Evolutionary conservation across 1,140 invertebrate species (phyloP), one percentile per base, ranked within the genome.

Genomic region (Diabrotica virgifera): DNA sequence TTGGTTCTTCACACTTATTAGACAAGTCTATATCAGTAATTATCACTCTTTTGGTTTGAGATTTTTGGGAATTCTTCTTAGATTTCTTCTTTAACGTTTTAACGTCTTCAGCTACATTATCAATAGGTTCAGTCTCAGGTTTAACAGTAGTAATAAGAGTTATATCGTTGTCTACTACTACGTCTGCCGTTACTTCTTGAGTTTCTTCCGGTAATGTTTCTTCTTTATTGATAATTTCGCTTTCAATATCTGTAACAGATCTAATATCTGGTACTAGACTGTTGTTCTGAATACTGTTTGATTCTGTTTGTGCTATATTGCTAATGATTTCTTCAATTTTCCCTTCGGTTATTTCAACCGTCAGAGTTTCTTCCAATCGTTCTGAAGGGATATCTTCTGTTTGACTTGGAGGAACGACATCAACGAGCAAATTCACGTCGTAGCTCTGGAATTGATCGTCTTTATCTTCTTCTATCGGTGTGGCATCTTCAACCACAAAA

Each of bases 21-120:
- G 68, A 67, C 37, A 70, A 50, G 60, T 74, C 67, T 6, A 74
- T 55, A 64, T 76, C 76, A 4, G 71, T 76, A 46, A 77, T 74
- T 12, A 77, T 76, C 0, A 77, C 69, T 53, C 72, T 65, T 56
- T 77, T 77, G 6, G 53, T 68, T 12, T 54, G 11, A 10, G 62
- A 58, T 24, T 72, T 74, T 40, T 70, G 68, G 6, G 66, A 46
- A 2, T 63, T 58, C 51, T 70, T 74, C 40, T 74, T 76, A 6
- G 69, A 62, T 58, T 72, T 75, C 36, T 75, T 76, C 52, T 70
- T 72, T 5, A 14, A 51, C 51, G 62, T 67, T 36, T 38, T 52
- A 8, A 52, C 5, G 14, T 40, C 2, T 36, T 63, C 58, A 55
- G 12, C 6, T 62, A 63, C 24, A 11, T 53, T 53, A 12, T 64